phyloP scores from a whole-genome alignment of 2,888 invertebrate genomes.

The Sinohyriopsis cumingii region DNA sequence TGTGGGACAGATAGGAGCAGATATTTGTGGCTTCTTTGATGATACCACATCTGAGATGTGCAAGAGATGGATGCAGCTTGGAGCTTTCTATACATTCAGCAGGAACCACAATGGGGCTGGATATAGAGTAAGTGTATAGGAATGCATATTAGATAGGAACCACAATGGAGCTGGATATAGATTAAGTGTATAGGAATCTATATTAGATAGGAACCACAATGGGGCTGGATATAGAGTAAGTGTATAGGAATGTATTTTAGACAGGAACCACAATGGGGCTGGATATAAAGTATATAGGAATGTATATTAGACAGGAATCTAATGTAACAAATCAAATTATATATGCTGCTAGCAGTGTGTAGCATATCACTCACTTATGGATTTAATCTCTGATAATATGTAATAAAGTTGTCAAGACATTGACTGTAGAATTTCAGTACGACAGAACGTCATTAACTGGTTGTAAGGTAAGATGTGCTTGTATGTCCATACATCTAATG shows the following conservation, averaged over 20 bases:
- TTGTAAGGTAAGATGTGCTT: too few species aligned
- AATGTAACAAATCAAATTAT: too few species aligned
- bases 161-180: too few species aligned
- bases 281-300: neutral
- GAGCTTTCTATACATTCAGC: constrained; percentile 68
- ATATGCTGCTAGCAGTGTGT: too few species aligned
- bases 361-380: too few species aligned
- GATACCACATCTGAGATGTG: constrained; percentile 59
- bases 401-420: too few species aligned
- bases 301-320: neutral
- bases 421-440: too few species aligned
- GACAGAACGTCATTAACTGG: too few species aligned
- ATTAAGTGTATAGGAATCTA: too few species aligned
- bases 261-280: neutral
- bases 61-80: constrained; percentile 68
- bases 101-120: constrained; percentile 64
- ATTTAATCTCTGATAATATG: too few species aligned
- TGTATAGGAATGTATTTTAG: neutral
- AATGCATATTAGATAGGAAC: too few species aligned
- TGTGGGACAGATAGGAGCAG: constrained; percentile 63
- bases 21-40: constrained; percentile 67
- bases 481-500: too few species aligned
- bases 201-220: neutral
- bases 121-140: constrained; percentile 10
- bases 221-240: neutral